Percentiles rank a stretch among this genome's conserved stretches.
These are phyloP conservation scores for Tychaedon coryphoeus DNA, from an alignment of 2,113 vertebrate genomes.

Conservation along the genomic window DNA sequence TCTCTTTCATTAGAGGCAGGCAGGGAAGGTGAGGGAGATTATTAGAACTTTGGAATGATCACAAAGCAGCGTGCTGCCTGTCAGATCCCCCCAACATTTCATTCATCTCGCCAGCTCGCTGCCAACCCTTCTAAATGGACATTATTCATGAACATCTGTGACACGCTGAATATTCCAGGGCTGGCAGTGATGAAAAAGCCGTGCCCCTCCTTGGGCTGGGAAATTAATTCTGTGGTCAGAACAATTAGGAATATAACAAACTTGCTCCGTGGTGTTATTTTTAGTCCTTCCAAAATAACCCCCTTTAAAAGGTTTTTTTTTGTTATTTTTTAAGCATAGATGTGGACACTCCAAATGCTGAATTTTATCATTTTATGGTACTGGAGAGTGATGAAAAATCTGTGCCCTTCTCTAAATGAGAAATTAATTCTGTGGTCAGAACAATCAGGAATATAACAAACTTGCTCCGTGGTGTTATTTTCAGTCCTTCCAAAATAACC, in stretches of 20 bases:
- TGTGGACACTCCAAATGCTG: accelerated
- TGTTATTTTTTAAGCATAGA: not conserved
- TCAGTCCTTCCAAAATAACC: conserved; percentile 22
- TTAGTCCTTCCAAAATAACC: conserved; percentile 14
- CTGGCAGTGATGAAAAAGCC: conserved; percentile 83
- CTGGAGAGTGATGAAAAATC: conserved; percentile 80
- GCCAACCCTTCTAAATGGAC: conserved; percentile 94
- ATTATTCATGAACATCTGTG: conserved; percentile 99
- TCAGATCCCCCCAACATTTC: conserved; percentile 99
- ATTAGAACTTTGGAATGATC: conserved; percentile 99
- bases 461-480: conserved; percentile 59
- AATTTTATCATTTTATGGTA: not conserved
- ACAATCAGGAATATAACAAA: conserved; percentile 69
- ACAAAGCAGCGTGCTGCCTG: conserved; percentile 98
- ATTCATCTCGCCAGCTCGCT: conserved; percentile 95
- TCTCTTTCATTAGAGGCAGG: conserved; percentile 99
- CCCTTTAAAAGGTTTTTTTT: not conserved
- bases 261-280: conserved; percentile 66
- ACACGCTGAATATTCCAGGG: conserved; percentile 88
- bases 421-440: conserved; percentile 87
- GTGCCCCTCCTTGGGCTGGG: conserved; percentile 82
- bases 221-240: conserved; percentile 89
- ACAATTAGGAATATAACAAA: conserved; percentile 81
- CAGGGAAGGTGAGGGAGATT: conserved; percentile 99
- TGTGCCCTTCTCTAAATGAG: conserved; percentile 80